Evolutionary conservation across 2,888 invertebrate genomes (phyloP).

Genomic region (Callyntrura sp.): DNA sequence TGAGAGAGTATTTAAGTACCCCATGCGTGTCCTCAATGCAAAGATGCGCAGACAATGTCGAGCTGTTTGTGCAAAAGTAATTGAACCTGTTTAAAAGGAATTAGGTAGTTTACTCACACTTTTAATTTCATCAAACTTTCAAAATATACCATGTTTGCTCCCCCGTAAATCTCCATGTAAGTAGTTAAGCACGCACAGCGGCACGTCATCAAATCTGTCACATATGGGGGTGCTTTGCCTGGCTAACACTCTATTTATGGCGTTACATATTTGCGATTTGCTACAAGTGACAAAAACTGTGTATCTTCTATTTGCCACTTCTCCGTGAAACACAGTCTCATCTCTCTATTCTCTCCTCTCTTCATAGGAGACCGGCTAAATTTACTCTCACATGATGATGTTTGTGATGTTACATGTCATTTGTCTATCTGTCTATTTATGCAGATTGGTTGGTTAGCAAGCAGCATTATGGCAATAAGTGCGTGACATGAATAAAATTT

Average conservation of each 20-base stretch:
- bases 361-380: slow-evolving; percentile 10
- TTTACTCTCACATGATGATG: not conserved
- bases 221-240: not conserved
- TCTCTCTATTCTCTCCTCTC: too few relatives aligned
- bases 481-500: slow-evolving; percentile 38
- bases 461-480: slow-evolving; percentile 4
- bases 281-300: too few relatives aligned
- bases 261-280: not conserved
- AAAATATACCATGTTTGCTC: not conserved
- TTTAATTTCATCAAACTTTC: slow-evolving; percentile 46
- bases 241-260: not conserved
- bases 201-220: slow-evolving; percentile 51
- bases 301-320: not conserved
- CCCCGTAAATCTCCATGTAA: slow-evolving; percentile 15
- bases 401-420: slow-evolving; percentile 31
- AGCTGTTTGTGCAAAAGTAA: slow-evolving; percentile 49
- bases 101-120: slow-evolving; percentile 50
- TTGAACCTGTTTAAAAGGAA: slow-evolving; percentile 58
- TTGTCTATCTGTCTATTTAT: slow-evolving; percentile 47
- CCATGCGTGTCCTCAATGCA: slow-evolving; percentile 41
- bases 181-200: slow-evolving; percentile 1
- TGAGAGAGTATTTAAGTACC: not conserved
- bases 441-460: slow-evolving; percentile 1
- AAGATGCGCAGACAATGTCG: too few relatives aligned
- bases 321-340: not conserved